Percentiles rank a stretch among this genome's conserved stretches.
These are phyloP conservation scores for Drosophila simulans DNA, from an alignment of 1,140 invertebrate species.

Conservation along the genomic window DNA sequence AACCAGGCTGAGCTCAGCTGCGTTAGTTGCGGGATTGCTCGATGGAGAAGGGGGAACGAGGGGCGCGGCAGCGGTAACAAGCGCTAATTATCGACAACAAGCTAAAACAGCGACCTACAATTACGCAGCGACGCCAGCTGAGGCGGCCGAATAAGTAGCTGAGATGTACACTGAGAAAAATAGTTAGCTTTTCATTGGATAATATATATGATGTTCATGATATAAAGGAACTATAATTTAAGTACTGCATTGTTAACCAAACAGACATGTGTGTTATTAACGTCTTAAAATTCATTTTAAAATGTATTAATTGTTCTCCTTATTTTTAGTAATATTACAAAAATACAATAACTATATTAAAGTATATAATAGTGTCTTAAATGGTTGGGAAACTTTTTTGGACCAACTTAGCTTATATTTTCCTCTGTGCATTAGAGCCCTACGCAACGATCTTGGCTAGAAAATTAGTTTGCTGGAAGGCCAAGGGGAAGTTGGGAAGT, in stretches of 20 bases:
- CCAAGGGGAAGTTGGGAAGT: conserved; percentile 11
- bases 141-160: conserved; percentile 19
- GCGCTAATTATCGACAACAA: conserved; percentile 81
- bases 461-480: conserved; percentile 20
- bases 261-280: no score
- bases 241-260: no score
- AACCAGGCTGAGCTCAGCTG: conserved; percentile 59
- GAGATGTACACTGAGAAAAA: conserved; percentile 4
- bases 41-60: background rate
- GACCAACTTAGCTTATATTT: background rate
- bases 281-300: no score
- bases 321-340: no score
- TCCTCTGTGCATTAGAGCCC: conserved; percentile 28
- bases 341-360: no score
- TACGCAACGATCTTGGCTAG: conserved; percentile 51
- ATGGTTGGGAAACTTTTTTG: no score
- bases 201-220: no score
- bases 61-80: conserved; percentile 68
- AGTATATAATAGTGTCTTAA: no score
- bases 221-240: no score
- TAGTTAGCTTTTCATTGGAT: no score
- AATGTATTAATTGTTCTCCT: no score
- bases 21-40: conserved; percentile 18
- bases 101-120: conserved; percentile 81
- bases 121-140: conserved; percentile 72